Conservation (phyloP, 2,113 vertebrate species). For the Tamias sibiricus region DNA sequence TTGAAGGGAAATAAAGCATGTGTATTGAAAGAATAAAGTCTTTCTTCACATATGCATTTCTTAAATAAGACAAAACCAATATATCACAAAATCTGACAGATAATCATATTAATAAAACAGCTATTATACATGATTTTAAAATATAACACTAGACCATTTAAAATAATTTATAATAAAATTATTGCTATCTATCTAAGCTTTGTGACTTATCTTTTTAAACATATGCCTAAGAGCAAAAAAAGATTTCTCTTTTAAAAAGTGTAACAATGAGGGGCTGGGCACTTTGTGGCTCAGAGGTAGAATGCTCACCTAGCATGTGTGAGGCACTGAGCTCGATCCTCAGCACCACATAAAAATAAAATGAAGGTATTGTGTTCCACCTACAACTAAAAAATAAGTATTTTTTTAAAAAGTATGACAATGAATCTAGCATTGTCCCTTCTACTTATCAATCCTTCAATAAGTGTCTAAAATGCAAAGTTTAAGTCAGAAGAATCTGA, state of each 20-base stretch:
- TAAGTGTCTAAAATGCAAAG: not conserved
- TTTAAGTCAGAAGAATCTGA: not conserved
- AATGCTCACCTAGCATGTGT: too few species aligned
- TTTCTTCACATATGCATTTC: not conserved
- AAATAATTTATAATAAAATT: not conserved
- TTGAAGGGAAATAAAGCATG: too few species aligned
- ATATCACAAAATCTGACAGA: not conserved
- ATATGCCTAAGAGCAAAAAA: not conserved
- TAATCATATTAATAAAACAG: not conserved
- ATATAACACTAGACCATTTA: not conserved
- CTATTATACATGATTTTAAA: not conserved
- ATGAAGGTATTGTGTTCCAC: too few species aligned
- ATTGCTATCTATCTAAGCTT: not conserved
- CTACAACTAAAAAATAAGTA: too few species aligned
- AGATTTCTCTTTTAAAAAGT: too few species aligned
- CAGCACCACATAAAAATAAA: too few species aligned
- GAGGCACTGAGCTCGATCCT: too few species aligned
- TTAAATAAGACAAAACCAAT: slow-evolving; percentile 21
- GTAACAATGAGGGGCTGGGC: too few species aligned
- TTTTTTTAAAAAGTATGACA: not conserved
- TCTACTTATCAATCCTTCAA: not conserved
- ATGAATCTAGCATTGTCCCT: not conserved
- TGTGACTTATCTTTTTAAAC: not conserved
- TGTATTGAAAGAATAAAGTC: not conserved
- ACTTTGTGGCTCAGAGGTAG: too few species aligned